Evolutionary conservation across 2,113 vertebrate genomes (phyloP).

Genomic region (Athene noctua): DNA sequence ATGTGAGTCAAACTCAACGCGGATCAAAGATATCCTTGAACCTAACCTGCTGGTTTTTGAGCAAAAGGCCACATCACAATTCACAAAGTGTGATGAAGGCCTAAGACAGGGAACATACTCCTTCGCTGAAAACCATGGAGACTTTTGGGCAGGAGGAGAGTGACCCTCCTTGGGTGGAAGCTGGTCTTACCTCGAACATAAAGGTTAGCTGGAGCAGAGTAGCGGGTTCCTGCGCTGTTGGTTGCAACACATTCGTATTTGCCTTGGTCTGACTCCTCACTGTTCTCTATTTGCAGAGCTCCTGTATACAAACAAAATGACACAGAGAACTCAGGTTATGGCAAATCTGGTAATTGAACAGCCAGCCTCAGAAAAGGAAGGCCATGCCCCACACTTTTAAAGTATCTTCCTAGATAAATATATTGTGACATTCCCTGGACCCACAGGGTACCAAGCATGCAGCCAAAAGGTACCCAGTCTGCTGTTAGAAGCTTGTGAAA

Average conservation of each 20-base stretch:
- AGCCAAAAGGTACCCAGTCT: constrained; percentile 15
- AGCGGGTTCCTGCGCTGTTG: constrained; percentile 94
- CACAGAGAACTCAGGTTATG: constrained; percentile 42
- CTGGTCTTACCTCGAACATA: constrained; percentile 94
- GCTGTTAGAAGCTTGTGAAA: neutral
- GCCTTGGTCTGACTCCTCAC: constrained; percentile 97
- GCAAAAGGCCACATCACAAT: neutral
- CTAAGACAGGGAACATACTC: neutral
- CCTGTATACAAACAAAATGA: constrained; percentile 78
- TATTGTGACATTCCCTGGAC: neutral
- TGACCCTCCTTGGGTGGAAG: neutral
- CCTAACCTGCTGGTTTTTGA: neutral
- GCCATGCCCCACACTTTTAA: neutral
- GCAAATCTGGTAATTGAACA: neutral
- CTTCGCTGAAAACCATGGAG: neutral
- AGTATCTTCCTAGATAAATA: neutral
- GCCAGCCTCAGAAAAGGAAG: constrained; percentile 8
- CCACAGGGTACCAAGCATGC: constrained; percentile 3
- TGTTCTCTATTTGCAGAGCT: constrained; percentile 97
- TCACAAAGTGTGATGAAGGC: neutral
- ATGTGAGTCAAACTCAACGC: neutral
- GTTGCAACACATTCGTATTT: constrained; percentile 98
- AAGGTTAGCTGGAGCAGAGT: constrained; percentile 95
- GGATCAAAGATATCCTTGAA: neutral
- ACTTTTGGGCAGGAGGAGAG: neutral